Conservation (phyloP, 92 coral and sea anemone genomes). For the Siderastrea radians region DNA sequence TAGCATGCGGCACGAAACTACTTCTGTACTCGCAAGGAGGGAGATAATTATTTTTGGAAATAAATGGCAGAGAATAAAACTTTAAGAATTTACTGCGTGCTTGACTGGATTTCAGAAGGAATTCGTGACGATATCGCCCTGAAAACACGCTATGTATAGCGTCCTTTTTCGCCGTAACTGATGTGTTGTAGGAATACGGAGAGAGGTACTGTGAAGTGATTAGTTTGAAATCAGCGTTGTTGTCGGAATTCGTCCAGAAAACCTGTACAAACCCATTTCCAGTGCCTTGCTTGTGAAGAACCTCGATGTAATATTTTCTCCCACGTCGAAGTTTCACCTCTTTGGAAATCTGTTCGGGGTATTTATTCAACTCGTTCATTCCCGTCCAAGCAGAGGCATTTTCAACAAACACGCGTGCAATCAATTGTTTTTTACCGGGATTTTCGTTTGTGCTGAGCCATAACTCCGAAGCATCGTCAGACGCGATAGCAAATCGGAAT, state of each 20-base stretch:
- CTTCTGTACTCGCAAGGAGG: constrained; percentile 17
- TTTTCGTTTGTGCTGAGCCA: constrained; percentile 54
- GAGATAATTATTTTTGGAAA: constrained; percentile 1
- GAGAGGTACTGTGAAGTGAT: constrained; percentile 34
- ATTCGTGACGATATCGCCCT: neutral
- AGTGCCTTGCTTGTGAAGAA: constrained; percentile 48
- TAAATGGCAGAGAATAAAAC: constrained; percentile 20
- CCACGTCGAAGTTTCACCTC: constrained; percentile 17
- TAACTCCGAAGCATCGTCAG: constrained; percentile 47
- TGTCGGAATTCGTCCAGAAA: constrained; percentile 32
- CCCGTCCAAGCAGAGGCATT: neutral
- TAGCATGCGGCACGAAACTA: neutral
- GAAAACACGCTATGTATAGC: neutral
- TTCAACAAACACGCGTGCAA: neutral
- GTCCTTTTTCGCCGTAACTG: constrained; percentile 1
- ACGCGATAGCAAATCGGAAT: constrained; percentile 41
- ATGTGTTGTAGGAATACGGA: neutral
- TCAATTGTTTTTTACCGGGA: constrained; percentile 20
- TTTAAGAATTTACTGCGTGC: neutral
- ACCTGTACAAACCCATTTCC: constrained; percentile 34
- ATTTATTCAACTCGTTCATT: constrained; percentile 19
- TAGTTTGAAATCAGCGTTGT: constrained; percentile 4
- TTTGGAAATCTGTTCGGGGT: neutral
- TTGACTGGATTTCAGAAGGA: neutral
- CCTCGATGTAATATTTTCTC: constrained; percentile 51